phyloP scores from a whole-genome alignment of 2,113 vertebrate species.

The human (Homo sapiens) region GRCh38 chr7:25556501-25557000 shows the following conservation, averaged over 20 bases:
- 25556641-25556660: background rate
- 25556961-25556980: background rate
- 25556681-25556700: background rate
- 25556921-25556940: background rate
- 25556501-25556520: conserved; percentile 14
- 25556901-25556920: background rate
- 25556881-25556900: background rate
- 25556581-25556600: background rate
- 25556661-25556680: background rate
- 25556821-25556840: background rate
- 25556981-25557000: background rate
- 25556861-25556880: background rate
- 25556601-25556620: background rate
- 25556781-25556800: background rate
- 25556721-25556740: background rate
- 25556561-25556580: background rate
- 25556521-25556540: background rate
- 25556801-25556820: background rate
- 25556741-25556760: background rate
- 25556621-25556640: background rate
- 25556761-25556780: background rate
- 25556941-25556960: background rate
- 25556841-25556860: background rate
- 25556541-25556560: background rate
- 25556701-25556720: background rate